Percentiles rank a stretch among this genome's conserved stretches.
Conservation (phyloP, 2,888 invertebrate genomes). For the Mystacides longicornis region DNA sequence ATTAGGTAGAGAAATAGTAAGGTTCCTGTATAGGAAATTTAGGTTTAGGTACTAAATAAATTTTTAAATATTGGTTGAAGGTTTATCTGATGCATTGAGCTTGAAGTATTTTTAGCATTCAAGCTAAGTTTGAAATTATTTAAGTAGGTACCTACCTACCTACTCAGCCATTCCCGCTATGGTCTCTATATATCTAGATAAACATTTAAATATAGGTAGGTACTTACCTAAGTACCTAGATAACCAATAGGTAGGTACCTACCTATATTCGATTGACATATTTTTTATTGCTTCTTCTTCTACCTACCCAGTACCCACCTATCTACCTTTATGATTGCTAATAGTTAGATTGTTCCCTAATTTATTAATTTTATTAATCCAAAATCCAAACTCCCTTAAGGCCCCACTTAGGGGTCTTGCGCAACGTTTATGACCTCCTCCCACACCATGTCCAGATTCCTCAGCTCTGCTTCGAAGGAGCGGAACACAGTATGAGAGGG, state of each 20-base stretch:
- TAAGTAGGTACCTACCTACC: constrained; percentile 4
- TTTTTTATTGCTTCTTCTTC: background rate
- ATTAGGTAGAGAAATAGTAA: background rate
- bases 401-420: too few species aligned
- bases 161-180: background rate
- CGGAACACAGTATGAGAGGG: too few species aligned
- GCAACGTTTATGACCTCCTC: too few species aligned
- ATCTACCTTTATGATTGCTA: background rate
- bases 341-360: too few species aligned
- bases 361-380: too few species aligned
- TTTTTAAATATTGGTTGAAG: background rate
- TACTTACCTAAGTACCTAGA: background rate
- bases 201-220: background rate
- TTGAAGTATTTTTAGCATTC: too few species aligned
- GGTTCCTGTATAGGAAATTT: background rate
- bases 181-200: background rate
- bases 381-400: too few species aligned
- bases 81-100: too few species aligned
- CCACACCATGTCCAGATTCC: too few species aligned
- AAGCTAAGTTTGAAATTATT: background rate
- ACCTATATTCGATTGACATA: background rate
- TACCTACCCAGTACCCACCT: background rate
- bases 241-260: background rate
- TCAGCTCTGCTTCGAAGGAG: too few species aligned
- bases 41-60: background rate